Conservation (phyloP, 2,113 vertebrate species). For the Sylvia atricapilla region DNA sequence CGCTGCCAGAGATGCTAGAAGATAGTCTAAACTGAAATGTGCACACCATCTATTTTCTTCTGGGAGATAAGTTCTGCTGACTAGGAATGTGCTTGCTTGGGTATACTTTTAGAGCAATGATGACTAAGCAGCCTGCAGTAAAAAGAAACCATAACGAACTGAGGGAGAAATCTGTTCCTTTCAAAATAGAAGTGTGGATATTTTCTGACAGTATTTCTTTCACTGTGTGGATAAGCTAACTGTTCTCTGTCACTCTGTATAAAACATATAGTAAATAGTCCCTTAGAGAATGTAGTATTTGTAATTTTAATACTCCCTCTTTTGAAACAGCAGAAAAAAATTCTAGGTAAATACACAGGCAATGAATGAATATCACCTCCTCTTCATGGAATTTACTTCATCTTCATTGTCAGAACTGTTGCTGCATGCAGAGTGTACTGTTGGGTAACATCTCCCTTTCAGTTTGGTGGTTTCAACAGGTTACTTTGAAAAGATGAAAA, state of each 20-base stretch:
- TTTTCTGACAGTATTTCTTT: neutral
- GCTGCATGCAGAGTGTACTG: accelerated
- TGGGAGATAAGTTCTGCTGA: conserved; percentile 5
- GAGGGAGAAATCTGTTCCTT: neutral
- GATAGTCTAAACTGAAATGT: neutral
- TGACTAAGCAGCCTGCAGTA: neutral
- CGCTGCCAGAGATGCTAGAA: neutral
- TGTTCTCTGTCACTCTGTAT: neutral
- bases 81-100: neutral
- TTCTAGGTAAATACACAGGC: neutral
- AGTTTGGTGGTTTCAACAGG: neutral
- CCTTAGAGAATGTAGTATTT: neutral
- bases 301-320: neutral
- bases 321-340: neutral
- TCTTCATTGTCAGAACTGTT: neutral
- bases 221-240: neutral
- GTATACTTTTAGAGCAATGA: neutral
- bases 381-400: neutral
- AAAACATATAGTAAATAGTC: neutral
- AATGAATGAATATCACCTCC: neutral
- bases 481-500: neutral
- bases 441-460: neutral
- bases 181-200: neutral
- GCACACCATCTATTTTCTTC: neutral
- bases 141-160: neutral